Conservation (phyloP, 2,113 vertebrate species). For the Clarias magur region DNA sequence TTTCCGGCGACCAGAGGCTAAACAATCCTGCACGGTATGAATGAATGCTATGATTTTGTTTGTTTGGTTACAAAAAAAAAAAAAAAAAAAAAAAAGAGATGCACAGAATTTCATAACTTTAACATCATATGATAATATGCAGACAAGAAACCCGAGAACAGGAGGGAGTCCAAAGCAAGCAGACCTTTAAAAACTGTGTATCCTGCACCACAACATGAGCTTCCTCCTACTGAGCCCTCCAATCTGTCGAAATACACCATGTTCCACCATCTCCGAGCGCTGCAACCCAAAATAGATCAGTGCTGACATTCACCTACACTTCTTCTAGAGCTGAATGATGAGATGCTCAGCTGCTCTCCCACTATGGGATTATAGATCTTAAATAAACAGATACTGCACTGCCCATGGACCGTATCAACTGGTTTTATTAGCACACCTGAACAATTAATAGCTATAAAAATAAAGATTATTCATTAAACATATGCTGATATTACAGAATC, state of each 20-base stretch:
- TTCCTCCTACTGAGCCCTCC: conserved; percentile 37
- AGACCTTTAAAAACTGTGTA: conserved; percentile 10
- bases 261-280: conserved; percentile 31
- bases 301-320: conserved; percentile 23
- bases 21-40: not conserved
- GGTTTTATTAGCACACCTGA: not conserved
- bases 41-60: not conserved
- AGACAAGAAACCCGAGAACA: not conserved
- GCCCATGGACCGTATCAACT: not conserved
- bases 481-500: not conserved
- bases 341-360: not conserved
- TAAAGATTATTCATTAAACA: not conserved
- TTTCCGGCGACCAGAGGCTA: not conserved
- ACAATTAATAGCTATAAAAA: not conserved
- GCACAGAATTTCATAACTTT: not conserved
- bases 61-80: not conserved
- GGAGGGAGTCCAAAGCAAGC: conserved; percentile 13
- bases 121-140: not conserved
- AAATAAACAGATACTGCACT: not conserved
- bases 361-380: not conserved
- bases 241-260: conserved; percentile 32
- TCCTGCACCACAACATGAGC: conserved; percentile 41
- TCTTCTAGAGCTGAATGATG: not conserved
- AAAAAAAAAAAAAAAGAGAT: not conserved
- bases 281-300: conserved; percentile 40